Evolutionary conservation across 2,888 invertebrate species (phyloP), one percentile per base, ranked within the genome.

Genomic region (Seladonia tumulorum): DNA sequence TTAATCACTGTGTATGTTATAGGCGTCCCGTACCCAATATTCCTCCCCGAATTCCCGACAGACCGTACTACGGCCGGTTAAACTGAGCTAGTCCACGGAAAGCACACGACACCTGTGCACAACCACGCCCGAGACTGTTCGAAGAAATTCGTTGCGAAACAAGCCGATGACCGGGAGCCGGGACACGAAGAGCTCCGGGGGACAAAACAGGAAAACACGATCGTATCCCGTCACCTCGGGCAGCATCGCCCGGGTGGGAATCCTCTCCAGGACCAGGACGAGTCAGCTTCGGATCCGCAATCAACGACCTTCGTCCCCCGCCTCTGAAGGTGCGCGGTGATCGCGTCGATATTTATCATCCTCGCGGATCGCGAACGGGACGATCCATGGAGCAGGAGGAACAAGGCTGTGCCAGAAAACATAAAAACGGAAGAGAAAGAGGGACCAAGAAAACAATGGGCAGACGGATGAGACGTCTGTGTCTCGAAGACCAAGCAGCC

Each of bases 11-110:
- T 89, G 86, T 94, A 92, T 94, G 93, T 96, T 96, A 93, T 97
- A 98, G 98, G 96, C 97, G 98, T 89, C 97, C 98, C 92, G 97
- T 97, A 94, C 97, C 97, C 93, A 97, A 97, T 96, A 97, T 97
- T 95, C 97, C 98, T 93, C 98, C 98, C 94, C 97, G 97, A 96
- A 96, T 98, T 96, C 98, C 98, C 90, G 98, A 98, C 93, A 96
- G 98, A 95, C 98, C 98, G 79, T 96, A 96, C 91, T 95, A 95
- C 79, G 94, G 95, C 91, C 96, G 95, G 92, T 93, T 95, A 91
- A 95, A 95, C 92, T 95, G 94, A 95, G 90, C 91, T 90, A 90
- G 85, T 88, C 88, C 83, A 80, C 73, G 82, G 84, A 86, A 73
- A 83, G 79, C 83, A 77, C 85, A 85, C 68, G 79, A 85, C 88